phyloP scores from a whole-genome alignment of 2,888 invertebrate species.

The Cataglyphis cursor region DNA sequence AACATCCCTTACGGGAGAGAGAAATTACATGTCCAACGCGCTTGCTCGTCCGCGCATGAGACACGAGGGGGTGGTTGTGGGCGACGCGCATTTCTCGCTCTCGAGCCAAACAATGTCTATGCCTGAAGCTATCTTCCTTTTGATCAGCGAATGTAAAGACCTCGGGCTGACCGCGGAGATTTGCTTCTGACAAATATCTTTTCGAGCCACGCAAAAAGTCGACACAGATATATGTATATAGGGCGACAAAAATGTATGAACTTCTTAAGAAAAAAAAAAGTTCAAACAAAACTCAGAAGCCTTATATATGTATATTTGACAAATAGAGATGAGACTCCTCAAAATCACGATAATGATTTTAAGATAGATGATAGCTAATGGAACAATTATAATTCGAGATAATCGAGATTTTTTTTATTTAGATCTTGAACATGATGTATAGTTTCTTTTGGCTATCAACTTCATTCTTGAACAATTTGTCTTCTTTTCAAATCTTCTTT shows the following conservation, averaged over 20 bases:
- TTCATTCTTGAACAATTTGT: not conserved
- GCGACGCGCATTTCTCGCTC: constrained; percentile 10
- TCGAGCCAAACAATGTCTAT: constrained; percentile 1
- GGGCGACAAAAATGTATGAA: not conserved
- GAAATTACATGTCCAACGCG: constrained; percentile 30
- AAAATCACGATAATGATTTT: not conserved
- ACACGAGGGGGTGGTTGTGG: constrained; percentile 9
- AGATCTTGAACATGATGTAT: not conserved
- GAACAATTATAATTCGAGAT: not conserved
- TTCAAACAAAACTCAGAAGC: not conserved
- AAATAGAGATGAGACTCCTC: not conserved
- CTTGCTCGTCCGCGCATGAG: not conserved
- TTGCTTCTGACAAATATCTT: not conserved
- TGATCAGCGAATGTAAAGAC: not conserved
- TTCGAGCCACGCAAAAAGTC: not conserved
- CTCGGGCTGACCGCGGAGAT: not conserved
- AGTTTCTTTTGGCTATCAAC: not conserved
- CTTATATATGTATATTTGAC: not conserved
- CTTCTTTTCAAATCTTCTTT: not conserved
- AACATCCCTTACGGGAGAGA: not conserved
- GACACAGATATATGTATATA: not conserved
- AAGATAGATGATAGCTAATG: not conserved
- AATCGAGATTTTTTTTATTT: not conserved
- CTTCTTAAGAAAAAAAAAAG: not conserved
- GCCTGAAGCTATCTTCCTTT: constrained; percentile 22